Evolutionary conservation across 2,888 invertebrate species (phyloP), one percentile per base, ranked within the genome.

Genomic region (Theretra japonica): DNA sequence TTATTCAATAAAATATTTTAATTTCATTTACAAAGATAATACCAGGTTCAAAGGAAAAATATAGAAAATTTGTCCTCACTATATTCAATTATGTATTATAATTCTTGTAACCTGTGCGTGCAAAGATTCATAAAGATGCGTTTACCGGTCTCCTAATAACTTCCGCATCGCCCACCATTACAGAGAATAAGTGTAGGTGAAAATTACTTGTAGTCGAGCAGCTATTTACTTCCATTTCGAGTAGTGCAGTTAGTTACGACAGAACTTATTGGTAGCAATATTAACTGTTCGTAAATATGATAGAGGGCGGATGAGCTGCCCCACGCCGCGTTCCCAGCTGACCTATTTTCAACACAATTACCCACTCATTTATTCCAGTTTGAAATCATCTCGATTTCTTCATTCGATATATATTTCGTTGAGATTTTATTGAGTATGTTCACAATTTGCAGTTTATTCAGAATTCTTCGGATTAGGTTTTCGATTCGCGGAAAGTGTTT

Each of bases 261-360:
- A 15, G 41, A 41, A 41, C 53, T n/a, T 53, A 53, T 53, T 53
- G 17, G 53, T 19, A 53, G 53, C 53, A 53, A 53, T 53, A 53
- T 53, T 17, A 53, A 53, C 53, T 53, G 53, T n/a, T n/a, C n/a
- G n/a, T 53, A 53, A 53, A 53, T 53, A 53, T 53, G 53, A 53
- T 53, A 53, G 53, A 41, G 41, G 41, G 11, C 41, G 53, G 53
- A n/a, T n/a, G 53, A n/a, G 17, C 5, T 53, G 53, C 53, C 17
- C 53, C 17, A 19, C 33, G 41, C 3, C 53, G n/a, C 53, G 53
- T n/a, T 53, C 53, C 53, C 19, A 53, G 53, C 53, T 53, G 53
- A 53, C 53, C 53, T 53, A 53, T 53, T 53, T 53, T n/a, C 53
- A 53, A 53, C 53, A 41, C 41, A 53, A 17, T 53, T n/a, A 53